Evolutionary conservation across 2,797 vertebrate genomes (phyloP).

Genomic region (Delichon dasypus): DNA sequence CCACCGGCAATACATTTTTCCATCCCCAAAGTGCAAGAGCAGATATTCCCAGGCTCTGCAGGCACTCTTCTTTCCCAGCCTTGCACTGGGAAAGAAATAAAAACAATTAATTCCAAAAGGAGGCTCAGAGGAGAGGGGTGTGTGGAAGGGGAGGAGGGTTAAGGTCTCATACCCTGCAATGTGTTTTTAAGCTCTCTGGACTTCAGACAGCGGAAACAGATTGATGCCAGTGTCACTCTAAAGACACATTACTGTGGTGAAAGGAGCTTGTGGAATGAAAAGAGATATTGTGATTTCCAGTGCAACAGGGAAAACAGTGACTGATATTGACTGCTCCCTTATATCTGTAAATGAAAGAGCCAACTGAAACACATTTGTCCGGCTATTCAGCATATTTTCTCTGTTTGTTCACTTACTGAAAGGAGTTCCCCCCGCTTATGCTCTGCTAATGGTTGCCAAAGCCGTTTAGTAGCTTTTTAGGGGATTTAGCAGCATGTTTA

Average conservation of each 20-base stretch:
- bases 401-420: constrained; percentile 79
- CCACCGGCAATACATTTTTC: not conserved
- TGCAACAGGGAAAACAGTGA: constrained; percentile 76
- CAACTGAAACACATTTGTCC: constrained; percentile 77
- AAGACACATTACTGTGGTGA: constrained; percentile 75
- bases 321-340: constrained; percentile 73
- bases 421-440: constrained; percentile 70
- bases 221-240: constrained; percentile 72
- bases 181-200: constrained; percentile 73
- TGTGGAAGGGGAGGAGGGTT: constrained; percentile 57
- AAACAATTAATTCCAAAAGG: constrained; percentile 48
- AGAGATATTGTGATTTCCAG: constrained; percentile 76
- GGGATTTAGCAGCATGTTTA: constrained; percentile 77
- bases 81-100: constrained; percentile 41
- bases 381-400: constrained; percentile 77
- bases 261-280: constrained; percentile 73
- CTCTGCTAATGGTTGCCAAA: constrained; percentile 74
- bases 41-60: constrained; percentile 33
- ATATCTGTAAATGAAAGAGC: constrained; percentile 75
- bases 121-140: constrained; percentile 24
- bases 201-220: constrained; percentile 76
- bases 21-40: not conserved
- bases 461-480: constrained; percentile 75
- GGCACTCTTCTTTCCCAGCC: constrained; percentile 28
- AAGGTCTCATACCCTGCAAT: constrained; percentile 71